These are phyloP conservation scores for Capreolus pygargus DNA, from an alignment of 2,113 vertebrate species.

Conservation along the genomic window DNA sequence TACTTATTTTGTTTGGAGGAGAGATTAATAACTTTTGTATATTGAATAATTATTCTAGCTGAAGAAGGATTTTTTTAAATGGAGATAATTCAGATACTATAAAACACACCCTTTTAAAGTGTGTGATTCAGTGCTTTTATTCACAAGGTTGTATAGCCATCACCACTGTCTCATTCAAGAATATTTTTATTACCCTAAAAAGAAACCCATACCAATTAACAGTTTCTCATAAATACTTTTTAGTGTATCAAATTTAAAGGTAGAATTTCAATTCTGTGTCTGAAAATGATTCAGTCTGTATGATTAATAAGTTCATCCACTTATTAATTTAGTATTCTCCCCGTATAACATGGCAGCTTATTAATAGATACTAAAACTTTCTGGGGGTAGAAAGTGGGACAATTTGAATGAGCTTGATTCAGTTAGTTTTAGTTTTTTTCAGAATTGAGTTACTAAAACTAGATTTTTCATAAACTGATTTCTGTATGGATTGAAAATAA, in stretches of 20 bases:
- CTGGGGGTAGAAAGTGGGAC: background rate
- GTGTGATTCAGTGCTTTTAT: background rate
- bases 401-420: background rate
- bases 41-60: background rate
- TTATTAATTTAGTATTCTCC: background rate
- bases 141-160: background rate
- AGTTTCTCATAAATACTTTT: background rate
- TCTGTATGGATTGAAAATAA: background rate
- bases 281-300: background rate
- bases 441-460: conserved; percentile 36
- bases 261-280: background rate
- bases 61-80: background rate
- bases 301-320: background rate
- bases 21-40: background rate
- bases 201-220: background rate
- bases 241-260: background rate
- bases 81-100: background rate
- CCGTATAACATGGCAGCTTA: background rate
- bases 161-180: background rate
- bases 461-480: conserved; percentile 17
- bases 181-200: background rate
- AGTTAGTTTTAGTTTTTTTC: background rate
- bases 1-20: background rate
- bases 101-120: background rate
- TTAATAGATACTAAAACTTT: background rate